These are phyloP conservation scores for Diadumene lineata DNA, from an alignment of 92 coral and sea anemone genomes.

Conservation along the genomic window DNA sequence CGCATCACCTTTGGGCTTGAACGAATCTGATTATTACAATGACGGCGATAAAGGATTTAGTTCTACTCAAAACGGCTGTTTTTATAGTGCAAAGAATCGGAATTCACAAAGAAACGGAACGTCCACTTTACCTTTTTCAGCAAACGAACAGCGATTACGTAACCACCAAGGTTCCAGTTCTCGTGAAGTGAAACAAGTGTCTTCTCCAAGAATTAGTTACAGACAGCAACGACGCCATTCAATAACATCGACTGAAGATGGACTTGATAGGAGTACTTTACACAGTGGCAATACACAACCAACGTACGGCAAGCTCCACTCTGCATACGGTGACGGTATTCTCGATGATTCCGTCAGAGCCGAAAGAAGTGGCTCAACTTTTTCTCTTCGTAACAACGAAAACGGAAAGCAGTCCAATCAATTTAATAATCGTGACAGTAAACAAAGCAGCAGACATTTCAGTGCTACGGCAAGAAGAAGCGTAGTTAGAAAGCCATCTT, in stretches of 20 bases:
- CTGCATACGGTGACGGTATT: neutral
- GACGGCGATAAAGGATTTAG: neutral
- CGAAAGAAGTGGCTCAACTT: neutral
- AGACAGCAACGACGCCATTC: neutral
- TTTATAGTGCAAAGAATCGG: neutral
- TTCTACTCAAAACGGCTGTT: neutral
- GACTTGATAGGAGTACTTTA: neutral
- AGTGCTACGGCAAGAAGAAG: neutral
- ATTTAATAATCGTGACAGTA: neutral
- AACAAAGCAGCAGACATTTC: neutral
- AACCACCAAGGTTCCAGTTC: neutral
- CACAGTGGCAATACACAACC: neutral
- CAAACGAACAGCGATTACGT: neutral
- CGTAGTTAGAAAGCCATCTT: neutral
- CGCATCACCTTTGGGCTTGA: neutral
- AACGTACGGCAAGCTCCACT: neutral
- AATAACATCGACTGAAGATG: neutral
- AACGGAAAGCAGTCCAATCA: neutral
- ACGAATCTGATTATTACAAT: neutral
- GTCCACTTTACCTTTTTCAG: neutral
- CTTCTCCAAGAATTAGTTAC: neutral
- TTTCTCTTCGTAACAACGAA: neutral
- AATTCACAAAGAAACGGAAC: neutral
- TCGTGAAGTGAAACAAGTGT: no score
- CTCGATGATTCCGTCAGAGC: no score